Evolutionary conservation across 2,888 invertebrate genomes (phyloP).

Genomic region (Cheilosia vulpina): DNA sequence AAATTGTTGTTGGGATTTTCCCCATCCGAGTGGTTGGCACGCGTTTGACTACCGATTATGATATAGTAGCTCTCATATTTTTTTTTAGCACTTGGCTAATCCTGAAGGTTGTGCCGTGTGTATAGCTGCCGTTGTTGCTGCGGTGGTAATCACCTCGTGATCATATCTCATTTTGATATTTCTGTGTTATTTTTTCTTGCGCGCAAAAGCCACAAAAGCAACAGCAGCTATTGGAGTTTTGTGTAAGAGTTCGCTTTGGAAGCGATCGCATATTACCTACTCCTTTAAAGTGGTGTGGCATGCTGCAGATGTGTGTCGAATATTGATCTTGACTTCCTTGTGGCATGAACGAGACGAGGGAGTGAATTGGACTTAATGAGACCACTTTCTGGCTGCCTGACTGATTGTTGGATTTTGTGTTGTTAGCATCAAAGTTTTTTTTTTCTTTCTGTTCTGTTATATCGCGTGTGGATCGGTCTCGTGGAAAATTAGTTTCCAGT

Average conservation of each 20-base stretch:
- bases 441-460: not conserved
- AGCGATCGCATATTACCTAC: slow-evolving; percentile 23
- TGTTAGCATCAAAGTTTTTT: not conserved
- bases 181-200: slow-evolving; percentile 1
- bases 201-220: slow-evolving; percentile 6
- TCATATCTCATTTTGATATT: slow-evolving; percentile 63
- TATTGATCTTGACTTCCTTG: slow-evolving; percentile 68
- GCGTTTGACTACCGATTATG: slow-evolving; percentile 69
- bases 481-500: no score
- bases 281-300: slow-evolving; percentile 13
- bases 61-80: slow-evolving; percentile 33
- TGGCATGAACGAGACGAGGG: slow-evolving; percentile 45
- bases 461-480: not conserved
- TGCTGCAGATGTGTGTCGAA: slow-evolving; percentile 37
- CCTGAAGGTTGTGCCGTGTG: slow-evolving; percentile 56
- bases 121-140: slow-evolving; percentile 18
- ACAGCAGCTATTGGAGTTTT: slow-evolving; percentile 53
- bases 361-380: slow-evolving; percentile 51
- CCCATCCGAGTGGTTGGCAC: slow-evolving; percentile 42
- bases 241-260: slow-evolving; percentile 2
- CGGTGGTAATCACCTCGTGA: slow-evolving; percentile 67
- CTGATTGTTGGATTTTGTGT: slow-evolving; percentile 38
- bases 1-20: slow-evolving; percentile 28
- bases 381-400: slow-evolving; percentile 42
- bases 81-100: slow-evolving; percentile 58